Conservation (phyloP, 2,113 vertebrate species). For the Arenaria interpres region DNA sequence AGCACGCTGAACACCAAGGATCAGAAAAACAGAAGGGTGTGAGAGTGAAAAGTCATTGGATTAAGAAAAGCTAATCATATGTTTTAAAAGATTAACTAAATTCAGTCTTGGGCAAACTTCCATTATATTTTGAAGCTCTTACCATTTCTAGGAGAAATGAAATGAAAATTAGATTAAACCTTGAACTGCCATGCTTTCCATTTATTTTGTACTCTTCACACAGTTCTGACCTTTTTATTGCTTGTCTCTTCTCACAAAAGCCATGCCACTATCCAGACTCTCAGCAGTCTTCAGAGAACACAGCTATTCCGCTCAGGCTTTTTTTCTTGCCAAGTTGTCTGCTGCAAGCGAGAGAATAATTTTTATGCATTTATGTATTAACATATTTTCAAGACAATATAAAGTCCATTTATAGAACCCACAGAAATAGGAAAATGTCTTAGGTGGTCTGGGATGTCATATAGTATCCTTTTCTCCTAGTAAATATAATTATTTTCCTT, state of each 20-base stretch:
- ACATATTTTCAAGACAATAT: background rate
- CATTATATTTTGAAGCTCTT: background rate
- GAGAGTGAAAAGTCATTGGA: background rate
- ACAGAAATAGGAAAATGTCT: background rate
- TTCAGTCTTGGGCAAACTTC: background rate
- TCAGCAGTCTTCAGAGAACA: background rate
- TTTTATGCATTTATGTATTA: background rate
- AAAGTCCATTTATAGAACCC: background rate
- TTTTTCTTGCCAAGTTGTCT: background rate
- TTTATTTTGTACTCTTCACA: background rate
- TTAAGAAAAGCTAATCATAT: background rate
- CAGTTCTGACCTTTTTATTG: background rate
- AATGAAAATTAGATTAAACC: background rate
- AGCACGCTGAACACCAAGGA: background rate
- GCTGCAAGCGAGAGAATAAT: background rate
- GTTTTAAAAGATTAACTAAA: background rate
- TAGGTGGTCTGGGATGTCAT: background rate
- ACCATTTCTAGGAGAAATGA: background rate
- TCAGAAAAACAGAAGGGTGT: background rate
- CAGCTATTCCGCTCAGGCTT: background rate
- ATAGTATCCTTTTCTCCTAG: background rate
- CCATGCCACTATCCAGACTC: background rate
- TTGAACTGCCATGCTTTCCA: background rate
- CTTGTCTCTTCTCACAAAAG: background rate
- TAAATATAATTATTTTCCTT: conserved; percentile 8